Evolutionary conservation across 2,888 invertebrate genomes (phyloP).

Genomic region (Phragmatobia fuliginosa): DNA sequence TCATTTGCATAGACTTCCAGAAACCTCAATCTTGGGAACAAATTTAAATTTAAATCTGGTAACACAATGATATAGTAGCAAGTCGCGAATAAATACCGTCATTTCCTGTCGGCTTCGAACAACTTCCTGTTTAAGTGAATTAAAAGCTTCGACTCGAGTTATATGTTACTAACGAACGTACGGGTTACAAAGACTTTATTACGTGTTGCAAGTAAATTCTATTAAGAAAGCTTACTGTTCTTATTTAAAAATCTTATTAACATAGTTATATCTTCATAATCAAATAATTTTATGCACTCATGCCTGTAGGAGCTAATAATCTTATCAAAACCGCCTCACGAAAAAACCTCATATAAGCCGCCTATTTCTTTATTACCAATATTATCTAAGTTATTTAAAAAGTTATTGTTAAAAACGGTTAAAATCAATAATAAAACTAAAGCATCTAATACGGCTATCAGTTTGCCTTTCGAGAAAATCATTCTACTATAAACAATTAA

Average conservation of each 20-base stretch:
- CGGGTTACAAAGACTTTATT: conserved; percentile 49
- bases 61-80: conserved; percentile 43
- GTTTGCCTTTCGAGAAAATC: too few species aligned
- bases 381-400: too few species aligned
- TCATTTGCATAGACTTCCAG: conserved; percentile 19
- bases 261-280: neutral
- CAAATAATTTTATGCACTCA: too few species aligned
- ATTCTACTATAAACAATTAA: too few species aligned
- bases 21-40: conserved; percentile 31
- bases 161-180: conserved; percentile 78
- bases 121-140: conserved; percentile 76
- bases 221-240: neutral
- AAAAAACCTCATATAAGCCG: too few species aligned
- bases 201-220: conserved; percentile 39
- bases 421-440: too few species aligned
- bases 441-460: too few species aligned
- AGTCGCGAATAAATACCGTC: conserved; percentile 59
- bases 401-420: too few species aligned
- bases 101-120: conserved; percentile 59
- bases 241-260: neutral
- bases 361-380: too few species aligned
- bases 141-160: conserved; percentile 76
- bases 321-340: too few species aligned
- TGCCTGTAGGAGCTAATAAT: too few species aligned
- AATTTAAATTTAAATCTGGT: conserved; percentile 42